phyloP scores from a whole-genome alignment of 2,797 vertebrate genomes.

The Glyptemys insculpta region DNA sequence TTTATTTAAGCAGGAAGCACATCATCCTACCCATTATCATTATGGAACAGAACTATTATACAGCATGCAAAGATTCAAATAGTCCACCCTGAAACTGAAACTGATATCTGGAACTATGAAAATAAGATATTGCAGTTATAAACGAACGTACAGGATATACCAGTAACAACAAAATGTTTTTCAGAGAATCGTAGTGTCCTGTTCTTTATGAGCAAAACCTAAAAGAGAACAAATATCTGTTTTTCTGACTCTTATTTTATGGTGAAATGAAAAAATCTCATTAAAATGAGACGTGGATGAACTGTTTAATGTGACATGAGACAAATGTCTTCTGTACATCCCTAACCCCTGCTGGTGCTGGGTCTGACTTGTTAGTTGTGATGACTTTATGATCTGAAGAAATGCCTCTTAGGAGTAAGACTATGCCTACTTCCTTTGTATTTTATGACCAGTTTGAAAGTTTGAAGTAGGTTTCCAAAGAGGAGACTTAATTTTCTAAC shows the following conservation, averaged over 20 bases:
- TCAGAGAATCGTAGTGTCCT: background rate
- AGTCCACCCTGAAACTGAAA: background rate
- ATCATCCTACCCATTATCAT: background rate
- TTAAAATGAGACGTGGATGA: background rate
- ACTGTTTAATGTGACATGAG: background rate
- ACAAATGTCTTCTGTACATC: background rate
- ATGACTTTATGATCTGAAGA: background rate
- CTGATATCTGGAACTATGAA: background rate
- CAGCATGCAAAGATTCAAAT: background rate
- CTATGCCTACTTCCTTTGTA: slow-evolving; percentile 3
- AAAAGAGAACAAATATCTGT: background rate
- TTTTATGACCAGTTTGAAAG: background rate
- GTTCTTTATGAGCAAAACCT: background rate
- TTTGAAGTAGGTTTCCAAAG: background rate
- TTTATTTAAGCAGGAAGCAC: background rate
- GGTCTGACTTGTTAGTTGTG: background rate
- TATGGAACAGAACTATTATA: background rate
- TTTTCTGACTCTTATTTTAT: background rate
- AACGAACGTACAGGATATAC: background rate
- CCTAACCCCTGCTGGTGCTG: background rate
- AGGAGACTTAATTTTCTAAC: background rate
- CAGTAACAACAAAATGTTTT: background rate
- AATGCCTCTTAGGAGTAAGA: background rate
- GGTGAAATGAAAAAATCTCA: background rate
- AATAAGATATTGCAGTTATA: background rate